phyloP scores from a whole-genome alignment of 2,888 invertebrate species.

The Rhingia campestris region DNA sequence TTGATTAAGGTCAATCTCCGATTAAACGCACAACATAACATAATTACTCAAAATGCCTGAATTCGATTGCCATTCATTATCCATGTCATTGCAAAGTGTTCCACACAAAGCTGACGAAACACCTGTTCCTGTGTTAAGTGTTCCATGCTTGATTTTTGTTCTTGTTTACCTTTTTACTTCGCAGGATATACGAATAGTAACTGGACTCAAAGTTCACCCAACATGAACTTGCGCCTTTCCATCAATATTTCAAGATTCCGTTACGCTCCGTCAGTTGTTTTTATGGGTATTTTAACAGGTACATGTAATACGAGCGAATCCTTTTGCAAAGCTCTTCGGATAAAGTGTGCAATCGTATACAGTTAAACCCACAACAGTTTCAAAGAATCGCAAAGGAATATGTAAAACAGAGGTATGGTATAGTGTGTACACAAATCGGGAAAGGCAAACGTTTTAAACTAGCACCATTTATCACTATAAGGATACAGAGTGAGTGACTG shows the following conservation, averaged over 20 bases:
- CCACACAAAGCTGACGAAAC: conserved; percentile 34
- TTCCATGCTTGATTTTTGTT: conserved; percentile 26
- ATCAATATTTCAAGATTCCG: conserved; percentile 70
- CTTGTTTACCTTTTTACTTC: background rate
- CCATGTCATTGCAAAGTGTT: conserved; percentile 49
- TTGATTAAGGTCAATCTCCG: conserved; percentile 7
- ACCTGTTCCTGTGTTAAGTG: conserved; percentile 53
- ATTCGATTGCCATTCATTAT: conserved; percentile 62
- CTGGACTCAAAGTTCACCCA: conserved; percentile 52
- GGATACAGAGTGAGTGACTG: conserved; percentile 6
- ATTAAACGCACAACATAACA: conserved; percentile 36
- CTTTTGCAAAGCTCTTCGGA: conserved; percentile 13
- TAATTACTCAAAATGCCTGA: conserved; percentile 42
- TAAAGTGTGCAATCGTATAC: conserved; percentile 9
- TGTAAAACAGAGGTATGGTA: conserved; percentile 34
- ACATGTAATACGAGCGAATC: conserved; percentile 64
- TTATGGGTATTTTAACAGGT: conserved; percentile 72
- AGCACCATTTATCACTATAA: conserved; percentile 64
- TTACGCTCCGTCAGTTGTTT: conserved; percentile 70
- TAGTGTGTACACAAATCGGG: conserved; percentile 50
- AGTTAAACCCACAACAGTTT: conserved; percentile 11
- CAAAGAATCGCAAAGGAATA: conserved; percentile 35
- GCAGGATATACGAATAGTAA: conserved; percentile 23
- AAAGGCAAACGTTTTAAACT: conserved; percentile 70
- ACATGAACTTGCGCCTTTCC: conserved; percentile 54